Base-by-base conservation (phyloP, 2,888 invertebrate genomes). In the Cryptosula pallasiana region DNA sequence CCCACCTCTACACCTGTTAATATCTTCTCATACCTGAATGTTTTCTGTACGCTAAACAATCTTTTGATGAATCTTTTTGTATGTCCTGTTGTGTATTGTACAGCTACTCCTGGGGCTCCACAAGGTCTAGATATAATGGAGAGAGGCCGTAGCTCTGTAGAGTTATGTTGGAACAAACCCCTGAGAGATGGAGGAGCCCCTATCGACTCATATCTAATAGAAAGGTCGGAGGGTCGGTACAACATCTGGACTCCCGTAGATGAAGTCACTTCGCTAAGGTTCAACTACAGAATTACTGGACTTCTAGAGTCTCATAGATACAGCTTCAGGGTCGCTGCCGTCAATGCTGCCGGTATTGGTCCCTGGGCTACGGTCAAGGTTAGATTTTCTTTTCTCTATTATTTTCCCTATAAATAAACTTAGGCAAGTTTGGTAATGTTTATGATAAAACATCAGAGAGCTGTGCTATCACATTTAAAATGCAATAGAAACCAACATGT, bases 301-400 rank as follows among this genome's bases (percentile, higher is more conserved):
- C 70, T 70, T 3, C 45, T 54, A 5, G 70, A 70, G 25, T 23
- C 70, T 29, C 45, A 70, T n/a, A 27, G 63, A 70, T 70, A 70
- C 45, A 36, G 29, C 2, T 70, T 70, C 25, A 36, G 70, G 23
- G 70, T 70, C 3, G 70, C 70, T 29, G 70, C 70, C 25, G 70
- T 70, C 25, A 70, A 70, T 32, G 9, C 70, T 29, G 36, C 70
- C 23, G 70, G 70, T 5, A 70, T 54, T n/a, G 70, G 70, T n/a
- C 45, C 34, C 27, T 70, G 55, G 45, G 70, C 70, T 29, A 54
- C 36, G 2, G 32, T 70, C 70, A 70, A 70, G 45, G 70, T 70
- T 3, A 70, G 70, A n/a, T n/a, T n/a, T n/a, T n/a, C n/a, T n/a
- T n/a, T n/a, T n/a, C n/a, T n/a, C n/a, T n/a, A n/a, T n/a, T n/a